Percentiles rank a stretch among this genome's conserved stretches.
Evolutionary conservation across 2,113 vertebrate genomes (phyloP).

Genomic region (Arvicanthis niloticus): DNA sequence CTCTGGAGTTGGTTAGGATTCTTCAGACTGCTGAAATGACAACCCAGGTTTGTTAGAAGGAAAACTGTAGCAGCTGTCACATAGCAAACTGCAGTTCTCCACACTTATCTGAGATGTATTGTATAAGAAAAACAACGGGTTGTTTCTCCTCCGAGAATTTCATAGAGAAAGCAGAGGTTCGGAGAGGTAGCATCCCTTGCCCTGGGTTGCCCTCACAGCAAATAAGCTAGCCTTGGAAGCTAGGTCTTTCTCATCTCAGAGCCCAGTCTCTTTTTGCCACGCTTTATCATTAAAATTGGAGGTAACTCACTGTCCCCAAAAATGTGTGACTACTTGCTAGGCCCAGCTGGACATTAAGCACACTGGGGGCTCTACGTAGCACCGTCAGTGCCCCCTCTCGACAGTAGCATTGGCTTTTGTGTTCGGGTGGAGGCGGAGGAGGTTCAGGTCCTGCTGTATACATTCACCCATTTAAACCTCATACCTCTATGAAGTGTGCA

Average conservation of each 20-base stretch:
- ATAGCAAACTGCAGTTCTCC: background rate
- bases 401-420: background rate
- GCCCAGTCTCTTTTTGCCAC: background rate
- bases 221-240: background rate
- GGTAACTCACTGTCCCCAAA: background rate
- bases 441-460: accelerated
- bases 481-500: background rate
- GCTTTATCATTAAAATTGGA: background rate
- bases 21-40: background rate
- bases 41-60: background rate
- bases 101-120: background rate
- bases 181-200: background rate
- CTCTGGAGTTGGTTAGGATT: background rate
- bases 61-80: background rate
- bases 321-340: background rate
- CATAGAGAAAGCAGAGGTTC: background rate
- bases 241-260: background rate
- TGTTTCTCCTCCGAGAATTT: background rate
- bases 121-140: background rate
- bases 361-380: background rate
- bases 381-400: background rate
- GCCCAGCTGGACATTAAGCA: background rate
- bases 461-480: background rate
- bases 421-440: background rate
- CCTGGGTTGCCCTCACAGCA: background rate